phyloP scores from a whole-genome alignment of 2,888 invertebrate species.

The Oegoconia quadripuncta region DNA sequence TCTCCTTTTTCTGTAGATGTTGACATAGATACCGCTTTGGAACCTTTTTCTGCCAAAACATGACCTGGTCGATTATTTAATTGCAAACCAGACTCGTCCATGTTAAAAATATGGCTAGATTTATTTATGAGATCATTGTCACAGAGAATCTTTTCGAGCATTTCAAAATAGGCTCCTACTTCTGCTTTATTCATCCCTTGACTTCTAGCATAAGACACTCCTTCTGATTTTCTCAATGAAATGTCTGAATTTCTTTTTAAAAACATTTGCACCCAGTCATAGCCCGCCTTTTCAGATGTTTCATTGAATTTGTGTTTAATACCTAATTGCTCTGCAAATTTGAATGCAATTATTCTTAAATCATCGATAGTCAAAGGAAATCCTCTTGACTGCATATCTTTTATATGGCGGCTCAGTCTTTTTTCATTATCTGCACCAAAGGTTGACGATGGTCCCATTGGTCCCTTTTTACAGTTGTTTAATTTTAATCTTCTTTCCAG shows the following conservation, averaged over 20 bases:
- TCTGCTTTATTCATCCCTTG: conserved; percentile 28
- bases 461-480: no score
- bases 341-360: no score
- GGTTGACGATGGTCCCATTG: no score
- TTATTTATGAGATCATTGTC: conserved; percentile 29
- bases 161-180: no score
- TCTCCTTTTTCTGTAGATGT: conserved; percentile 24
- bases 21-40: conserved; percentile 19
- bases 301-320: no score
- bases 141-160: conserved; percentile 18
- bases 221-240: conserved; percentile 29
- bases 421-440: no score
- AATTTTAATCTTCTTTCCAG: no score
- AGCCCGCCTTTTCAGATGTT: no score
- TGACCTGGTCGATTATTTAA: conserved; percentile 39
- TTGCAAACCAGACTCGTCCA: conserved; percentile 44
- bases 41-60: conserved; percentile 39
- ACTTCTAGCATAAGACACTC: conserved; percentile 28
- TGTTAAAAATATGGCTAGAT: conserved; percentile 38
- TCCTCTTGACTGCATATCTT: no score
- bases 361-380: no score
- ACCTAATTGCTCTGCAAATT: no score
- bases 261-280: not conserved
- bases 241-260: not conserved
- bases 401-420: no score